These are phyloP conservation scores for Sisyra terminalis DNA, from an alignment of 2,888 invertebrate species.

Conservation along the genomic window DNA sequence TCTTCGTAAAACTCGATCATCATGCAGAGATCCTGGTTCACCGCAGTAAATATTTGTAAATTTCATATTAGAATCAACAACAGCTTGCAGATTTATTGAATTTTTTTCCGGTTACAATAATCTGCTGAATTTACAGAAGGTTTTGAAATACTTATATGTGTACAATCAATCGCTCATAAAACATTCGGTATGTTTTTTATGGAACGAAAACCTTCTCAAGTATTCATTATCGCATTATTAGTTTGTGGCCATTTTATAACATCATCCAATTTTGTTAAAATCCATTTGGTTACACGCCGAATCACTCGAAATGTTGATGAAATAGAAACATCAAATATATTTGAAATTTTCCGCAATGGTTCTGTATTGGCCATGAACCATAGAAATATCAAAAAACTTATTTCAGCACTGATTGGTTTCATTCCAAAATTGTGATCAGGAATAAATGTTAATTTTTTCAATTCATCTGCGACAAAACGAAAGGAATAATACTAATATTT, in stretches of 20 bases:
- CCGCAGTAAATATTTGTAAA: constrained; percentile 10
- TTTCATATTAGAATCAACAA: constrained; percentile 8
- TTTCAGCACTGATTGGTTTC: constrained; percentile 7
- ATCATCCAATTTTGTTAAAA: constrained; percentile 10
- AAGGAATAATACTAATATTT: no score
- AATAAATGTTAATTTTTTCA: constrained; percentile 7
- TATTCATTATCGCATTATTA: background rate
- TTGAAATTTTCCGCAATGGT: constrained; percentile 8
- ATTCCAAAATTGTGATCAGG: constrained; percentile 8
- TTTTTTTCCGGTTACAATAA: constrained; percentile 10
- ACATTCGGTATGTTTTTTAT: constrained; percentile 8
- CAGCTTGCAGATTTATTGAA: constrained; percentile 9
- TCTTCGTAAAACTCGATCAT: constrained; percentile 14
- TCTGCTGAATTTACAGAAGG: constrained; percentile 7
- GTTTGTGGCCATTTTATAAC: constrained; percentile 9
- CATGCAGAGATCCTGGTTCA: constrained; percentile 12
- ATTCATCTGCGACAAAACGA: constrained; percentile 2
- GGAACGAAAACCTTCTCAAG: constrained; percentile 8
- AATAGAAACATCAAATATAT: constrained; percentile 10
- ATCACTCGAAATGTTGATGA: constrained; percentile 9
- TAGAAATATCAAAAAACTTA: constrained; percentile 9
- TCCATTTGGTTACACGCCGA: constrained; percentile 8
- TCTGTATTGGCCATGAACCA: constrained; percentile 10
- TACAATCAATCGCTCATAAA: constrained; percentile 10
- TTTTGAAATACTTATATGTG: constrained; percentile 8